phyloP scores from a whole-genome alignment of 2,797 vertebrate species.

The Pterois miles region DNA sequence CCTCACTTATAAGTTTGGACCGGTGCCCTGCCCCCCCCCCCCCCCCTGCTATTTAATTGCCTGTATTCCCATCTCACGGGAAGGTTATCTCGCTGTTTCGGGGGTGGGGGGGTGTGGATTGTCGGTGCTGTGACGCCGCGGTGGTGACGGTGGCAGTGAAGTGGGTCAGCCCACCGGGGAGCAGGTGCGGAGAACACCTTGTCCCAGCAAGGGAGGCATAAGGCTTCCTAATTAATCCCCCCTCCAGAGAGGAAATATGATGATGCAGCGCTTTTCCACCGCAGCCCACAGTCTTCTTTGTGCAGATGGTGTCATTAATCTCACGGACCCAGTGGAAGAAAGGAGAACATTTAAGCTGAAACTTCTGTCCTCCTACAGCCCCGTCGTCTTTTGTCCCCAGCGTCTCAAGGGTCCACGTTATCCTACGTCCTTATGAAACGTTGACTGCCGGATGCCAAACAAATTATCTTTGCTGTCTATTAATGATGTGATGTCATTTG shows the following conservation, averaged over 20 bases:
- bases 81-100: not conserved
- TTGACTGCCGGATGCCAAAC: not conserved
- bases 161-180: conserved; percentile 77
- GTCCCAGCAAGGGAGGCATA: conserved; percentile 63
- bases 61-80: conserved; percentile 1
- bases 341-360: conserved; percentile 62
- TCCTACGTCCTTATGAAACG: conserved; percentile 11
- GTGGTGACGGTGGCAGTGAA: conserved; percentile 58
- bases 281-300: conserved; percentile 43
- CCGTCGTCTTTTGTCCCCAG: conserved; percentile 34
- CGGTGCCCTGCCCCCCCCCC: not conserved
- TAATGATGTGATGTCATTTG: not conserved
- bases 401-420: conserved; percentile 21
- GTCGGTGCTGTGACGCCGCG: conserved; percentile 11
- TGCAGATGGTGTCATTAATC: conserved; percentile 76
- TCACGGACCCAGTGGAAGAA: conserved; percentile 44
- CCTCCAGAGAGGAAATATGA: conserved; percentile 64
- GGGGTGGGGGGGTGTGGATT: conserved; percentile 8
- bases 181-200: conserved; percentile 68
- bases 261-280: conserved; percentile 60
- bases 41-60: conserved; percentile 31
- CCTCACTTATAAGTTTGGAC: not conserved
- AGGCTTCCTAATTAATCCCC: conserved; percentile 70
- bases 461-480: not conserved
- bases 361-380: conserved; percentile 44